phyloP scores from a whole-genome alignment of 2,888 invertebrate species.

The Beris chalybata region DNA sequence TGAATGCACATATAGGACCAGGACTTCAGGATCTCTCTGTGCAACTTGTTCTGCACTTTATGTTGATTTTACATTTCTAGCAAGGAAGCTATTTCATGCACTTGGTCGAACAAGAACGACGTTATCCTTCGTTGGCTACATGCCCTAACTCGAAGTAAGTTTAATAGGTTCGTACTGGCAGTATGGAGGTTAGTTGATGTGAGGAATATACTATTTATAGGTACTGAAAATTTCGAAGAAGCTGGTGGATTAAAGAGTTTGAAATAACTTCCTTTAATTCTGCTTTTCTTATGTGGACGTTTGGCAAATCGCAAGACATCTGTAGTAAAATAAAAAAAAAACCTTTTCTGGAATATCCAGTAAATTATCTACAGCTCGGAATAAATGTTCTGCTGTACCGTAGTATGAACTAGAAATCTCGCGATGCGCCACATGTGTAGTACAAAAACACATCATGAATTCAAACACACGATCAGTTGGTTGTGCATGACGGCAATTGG shows the following conservation, averaged over 20 bases:
- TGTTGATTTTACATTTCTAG: constrained; percentile 10
- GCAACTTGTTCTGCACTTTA: neutral
- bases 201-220: constrained; percentile 9
- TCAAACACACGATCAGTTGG: too few species aligned
- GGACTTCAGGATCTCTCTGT: neutral
- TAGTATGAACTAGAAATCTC: too few species aligned
- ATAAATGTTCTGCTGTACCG: too few species aligned
- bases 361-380: too few species aligned
- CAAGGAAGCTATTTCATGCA: neutral
- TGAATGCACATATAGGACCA: neutral
- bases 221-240: neutral
- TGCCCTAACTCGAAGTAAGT: constrained; percentile 12
- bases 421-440: too few species aligned
- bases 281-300: too few species aligned
- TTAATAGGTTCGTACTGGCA: constrained; percentile 17
- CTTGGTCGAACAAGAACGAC: neutral
- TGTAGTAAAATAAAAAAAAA: too few species aligned
- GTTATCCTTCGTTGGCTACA: constrained; percentile 3
- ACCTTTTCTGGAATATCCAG: too few species aligned
- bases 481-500: too few species aligned
- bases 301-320: too few species aligned
- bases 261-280: too few species aligned
- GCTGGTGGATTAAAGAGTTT: constrained; percentile 1
- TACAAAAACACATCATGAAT: too few species aligned
- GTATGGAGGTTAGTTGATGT: constrained; percentile 10